These are phyloP conservation scores for Etheostoma cragini DNA, from an alignment of 2,113 vertebrate species.

Conservation along the genomic window DNA sequence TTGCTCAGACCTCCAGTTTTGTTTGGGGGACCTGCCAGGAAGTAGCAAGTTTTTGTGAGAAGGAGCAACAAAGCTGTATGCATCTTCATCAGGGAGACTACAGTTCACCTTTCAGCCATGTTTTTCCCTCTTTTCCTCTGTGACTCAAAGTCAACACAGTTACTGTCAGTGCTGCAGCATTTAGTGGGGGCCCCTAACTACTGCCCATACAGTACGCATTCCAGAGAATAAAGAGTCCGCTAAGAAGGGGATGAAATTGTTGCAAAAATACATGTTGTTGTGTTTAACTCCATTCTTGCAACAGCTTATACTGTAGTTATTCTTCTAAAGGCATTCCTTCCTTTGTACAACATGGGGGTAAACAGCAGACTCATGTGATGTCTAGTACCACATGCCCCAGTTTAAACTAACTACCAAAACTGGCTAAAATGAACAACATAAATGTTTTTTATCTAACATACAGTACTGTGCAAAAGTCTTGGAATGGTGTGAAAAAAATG, in stretches of 20 bases:
- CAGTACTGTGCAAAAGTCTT: too few relatives aligned
- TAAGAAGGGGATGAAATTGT: neutral
- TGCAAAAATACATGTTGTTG: neutral
- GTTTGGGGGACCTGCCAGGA: conserved; percentile 12
- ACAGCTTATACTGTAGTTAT: neutral
- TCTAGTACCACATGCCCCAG: neutral
- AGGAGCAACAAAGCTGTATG: conserved; percentile 13
- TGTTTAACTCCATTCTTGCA: neutral
- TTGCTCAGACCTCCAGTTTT: neutral
- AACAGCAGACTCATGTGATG: neutral
- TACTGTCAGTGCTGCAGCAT: conserved; percentile 19
- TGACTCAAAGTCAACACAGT: conserved; percentile 28
- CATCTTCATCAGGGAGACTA: conserved; percentile 37
- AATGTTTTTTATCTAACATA: neutral
- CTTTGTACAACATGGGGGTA: neutral
- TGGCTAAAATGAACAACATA: neutral
- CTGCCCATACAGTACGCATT: neutral
- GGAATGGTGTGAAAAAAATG: too few relatives aligned
- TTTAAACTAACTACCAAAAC: neutral
- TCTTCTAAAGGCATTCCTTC: neutral
- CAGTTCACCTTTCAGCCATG: conserved; percentile 12
- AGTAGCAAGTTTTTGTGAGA: conserved; percentile 1
- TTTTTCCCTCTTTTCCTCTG: conserved; percentile 9
- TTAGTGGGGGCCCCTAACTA: neutral
- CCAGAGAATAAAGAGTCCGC: neutral